Conservation (phyloP, 2,888 invertebrate species). For the Formica aserva region DNA sequence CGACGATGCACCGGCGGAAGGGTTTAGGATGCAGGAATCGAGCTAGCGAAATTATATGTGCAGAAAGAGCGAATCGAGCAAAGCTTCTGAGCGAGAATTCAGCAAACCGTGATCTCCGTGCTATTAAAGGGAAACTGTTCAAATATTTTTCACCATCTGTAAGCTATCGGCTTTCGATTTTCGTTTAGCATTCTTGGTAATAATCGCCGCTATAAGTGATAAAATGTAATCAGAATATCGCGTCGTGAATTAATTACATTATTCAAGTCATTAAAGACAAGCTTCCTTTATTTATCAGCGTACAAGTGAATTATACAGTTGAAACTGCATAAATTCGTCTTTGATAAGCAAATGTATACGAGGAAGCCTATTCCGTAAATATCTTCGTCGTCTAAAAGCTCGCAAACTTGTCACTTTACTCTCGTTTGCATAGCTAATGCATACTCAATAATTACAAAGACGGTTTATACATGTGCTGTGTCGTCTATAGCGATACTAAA, state of each 20-base stretch:
- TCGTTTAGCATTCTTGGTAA: neutral
- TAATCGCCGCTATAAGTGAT: neutral
- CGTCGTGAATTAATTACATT: conserved; percentile 6
- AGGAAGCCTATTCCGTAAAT: neutral
- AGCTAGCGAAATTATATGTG: conserved; percentile 44
- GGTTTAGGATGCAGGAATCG: conserved; percentile 19
- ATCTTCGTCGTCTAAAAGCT: conserved; percentile 4
- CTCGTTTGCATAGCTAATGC: conserved; percentile 40
- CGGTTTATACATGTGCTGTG: neutral
- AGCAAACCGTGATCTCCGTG: conserved; percentile 18
- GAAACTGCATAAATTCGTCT: neutral
- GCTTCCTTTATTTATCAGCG: neutral
- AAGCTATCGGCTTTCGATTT: conserved; percentile 6
- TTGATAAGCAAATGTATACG: conserved; percentile 16
- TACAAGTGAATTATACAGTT: neutral
- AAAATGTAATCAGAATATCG: neutral
- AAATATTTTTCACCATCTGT: conserved; percentile 1
- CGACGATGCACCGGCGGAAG: conserved; percentile 19
- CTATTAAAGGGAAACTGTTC: conserved; percentile 35
- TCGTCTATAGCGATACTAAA: neutral
- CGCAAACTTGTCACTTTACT: conserved; percentile 2
- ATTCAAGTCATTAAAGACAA: neutral
- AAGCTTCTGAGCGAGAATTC: conserved; percentile 39
- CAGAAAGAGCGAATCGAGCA: conserved; percentile 44
- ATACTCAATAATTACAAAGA: conserved; percentile 1